Conservation (phyloP, 2,113 vertebrate genomes). For the Eurypyga helias region DNA sequence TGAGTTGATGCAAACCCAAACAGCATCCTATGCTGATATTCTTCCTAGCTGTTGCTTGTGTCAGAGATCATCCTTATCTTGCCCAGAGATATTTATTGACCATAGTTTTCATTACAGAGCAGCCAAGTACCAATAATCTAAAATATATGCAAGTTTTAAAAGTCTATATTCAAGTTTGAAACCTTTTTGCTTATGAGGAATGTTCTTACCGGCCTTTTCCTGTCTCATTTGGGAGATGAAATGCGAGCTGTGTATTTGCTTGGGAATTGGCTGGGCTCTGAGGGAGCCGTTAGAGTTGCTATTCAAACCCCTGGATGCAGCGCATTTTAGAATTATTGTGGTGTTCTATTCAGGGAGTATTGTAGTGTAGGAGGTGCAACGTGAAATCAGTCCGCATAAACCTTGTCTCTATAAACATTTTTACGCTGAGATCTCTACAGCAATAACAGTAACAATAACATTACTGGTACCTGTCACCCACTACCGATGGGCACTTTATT, state of each 20-base stretch:
- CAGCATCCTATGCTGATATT: background rate
- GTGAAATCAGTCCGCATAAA: constrained; percentile 37
- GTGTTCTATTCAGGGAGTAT: background rate
- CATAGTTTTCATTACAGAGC: constrained; percentile 46
- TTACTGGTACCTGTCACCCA: background rate
- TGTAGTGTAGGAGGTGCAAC: background rate
- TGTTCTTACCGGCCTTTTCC: constrained; percentile 63
- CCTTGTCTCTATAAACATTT: constrained; percentile 19
- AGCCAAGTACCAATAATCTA: constrained; percentile 50
- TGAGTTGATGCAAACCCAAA: background rate
- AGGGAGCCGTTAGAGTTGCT: constrained; percentile 55
- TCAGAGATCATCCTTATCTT: background rate
- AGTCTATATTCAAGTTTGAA: constrained; percentile 64
- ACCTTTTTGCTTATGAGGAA: constrained; percentile 61
- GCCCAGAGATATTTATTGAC: constrained; percentile 51
- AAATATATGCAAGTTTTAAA: constrained; percentile 65
- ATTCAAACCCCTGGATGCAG: constrained; percentile 54
- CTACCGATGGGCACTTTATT: background rate
- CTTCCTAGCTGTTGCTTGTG: background rate
- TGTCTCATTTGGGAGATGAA: constrained; percentile 72
- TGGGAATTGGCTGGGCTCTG: constrained; percentile 42
- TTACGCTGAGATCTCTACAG: background rate
- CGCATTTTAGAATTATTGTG: background rate
- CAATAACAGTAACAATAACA: constrained; percentile 14
- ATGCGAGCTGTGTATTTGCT: constrained; percentile 32